phyloP scores from a whole-genome alignment of 2,797 vertebrate species.

The Micromesistius poutassou region DNA sequence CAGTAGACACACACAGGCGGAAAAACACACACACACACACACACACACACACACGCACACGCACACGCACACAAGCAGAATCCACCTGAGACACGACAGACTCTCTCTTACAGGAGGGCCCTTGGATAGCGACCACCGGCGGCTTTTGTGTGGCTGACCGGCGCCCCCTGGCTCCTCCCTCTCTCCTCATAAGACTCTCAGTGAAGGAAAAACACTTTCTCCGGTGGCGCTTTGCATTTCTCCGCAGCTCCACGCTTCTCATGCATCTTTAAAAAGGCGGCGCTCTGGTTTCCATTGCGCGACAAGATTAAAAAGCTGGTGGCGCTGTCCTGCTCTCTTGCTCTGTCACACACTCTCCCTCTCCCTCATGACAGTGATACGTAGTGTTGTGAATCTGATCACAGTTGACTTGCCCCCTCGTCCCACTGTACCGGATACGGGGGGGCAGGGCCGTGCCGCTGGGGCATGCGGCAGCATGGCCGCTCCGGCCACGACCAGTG shows the following conservation, averaged over 20 bases:
- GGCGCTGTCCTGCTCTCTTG: not conserved
- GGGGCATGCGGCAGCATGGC: not conserved
- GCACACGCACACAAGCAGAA: not conserved
- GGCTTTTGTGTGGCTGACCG: constrained; percentile 10
- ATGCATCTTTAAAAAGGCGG: constrained; percentile 76
- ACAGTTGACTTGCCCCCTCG: constrained; percentile 4
- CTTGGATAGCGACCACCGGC: constrained; percentile 28
- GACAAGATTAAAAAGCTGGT: constrained; percentile 44
- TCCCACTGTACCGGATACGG: constrained; percentile 13
- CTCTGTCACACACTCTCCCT: constrained; percentile 11
- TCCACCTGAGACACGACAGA: not conserved
- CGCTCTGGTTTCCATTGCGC: constrained; percentile 67
- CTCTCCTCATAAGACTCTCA: constrained; percentile 39
- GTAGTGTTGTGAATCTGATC: constrained; percentile 52
- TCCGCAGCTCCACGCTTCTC: constrained; percentile 54
- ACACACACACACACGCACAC: not conserved
- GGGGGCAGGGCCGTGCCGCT: not conserved
- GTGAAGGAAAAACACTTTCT: constrained; percentile 58
- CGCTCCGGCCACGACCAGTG: not conserved
- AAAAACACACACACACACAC: not conserved
- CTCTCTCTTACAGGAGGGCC: not conserved
- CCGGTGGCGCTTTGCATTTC: constrained; percentile 31
- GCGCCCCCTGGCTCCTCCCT: constrained; percentile 16
- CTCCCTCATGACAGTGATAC: constrained; percentile 37
- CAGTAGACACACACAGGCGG: constrained; percentile 10